These are phyloP conservation scores for Malurus cyaneus DNA, from an alignment of 2,113 vertebrate genomes.

Conservation along the genomic window DNA sequence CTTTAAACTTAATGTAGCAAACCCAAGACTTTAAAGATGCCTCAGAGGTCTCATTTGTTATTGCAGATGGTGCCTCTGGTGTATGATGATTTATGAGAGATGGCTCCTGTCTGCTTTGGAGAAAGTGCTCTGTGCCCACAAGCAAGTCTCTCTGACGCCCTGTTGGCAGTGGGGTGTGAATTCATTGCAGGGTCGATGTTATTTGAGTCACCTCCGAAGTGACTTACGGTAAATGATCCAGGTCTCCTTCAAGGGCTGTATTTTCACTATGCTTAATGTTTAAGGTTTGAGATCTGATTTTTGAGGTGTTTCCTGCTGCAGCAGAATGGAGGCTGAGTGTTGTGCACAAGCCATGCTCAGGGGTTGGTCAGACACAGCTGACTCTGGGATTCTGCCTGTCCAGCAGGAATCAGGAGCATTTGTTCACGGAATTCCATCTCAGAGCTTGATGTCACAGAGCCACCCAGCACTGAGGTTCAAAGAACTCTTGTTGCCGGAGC, in stretches of 20 bases:
- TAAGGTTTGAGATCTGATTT: not conserved
- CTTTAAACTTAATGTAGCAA: not conserved
- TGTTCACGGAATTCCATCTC: rapidly evolving
- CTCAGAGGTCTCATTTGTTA: not conserved
- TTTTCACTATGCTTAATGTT: not conserved
- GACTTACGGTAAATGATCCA: not conserved
- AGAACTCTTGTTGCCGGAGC: slow-evolving; percentile 22
- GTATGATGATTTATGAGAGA: not conserved
- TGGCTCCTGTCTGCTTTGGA: not conserved
- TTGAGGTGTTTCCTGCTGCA: not conserved
- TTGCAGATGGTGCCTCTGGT: not conserved
- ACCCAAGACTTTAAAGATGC: not conserved
- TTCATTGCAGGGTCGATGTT: not conserved
- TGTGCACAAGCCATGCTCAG: rapidly evolving
- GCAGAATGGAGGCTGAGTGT: not conserved
- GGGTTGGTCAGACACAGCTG: not conserved
- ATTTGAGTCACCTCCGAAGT: not conserved
- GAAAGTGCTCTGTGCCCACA: not conserved
- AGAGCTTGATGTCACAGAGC: not conserved
- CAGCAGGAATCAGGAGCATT: not conserved
- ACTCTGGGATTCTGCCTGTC: not conserved
- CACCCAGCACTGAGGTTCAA: not conserved
- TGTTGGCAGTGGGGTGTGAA: not conserved
- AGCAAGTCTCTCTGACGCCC: not conserved
- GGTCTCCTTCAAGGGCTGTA: not conserved